Base-by-base conservation (phyloP, 2,888 invertebrate species). In the Agonopterix heracliana region DNA sequence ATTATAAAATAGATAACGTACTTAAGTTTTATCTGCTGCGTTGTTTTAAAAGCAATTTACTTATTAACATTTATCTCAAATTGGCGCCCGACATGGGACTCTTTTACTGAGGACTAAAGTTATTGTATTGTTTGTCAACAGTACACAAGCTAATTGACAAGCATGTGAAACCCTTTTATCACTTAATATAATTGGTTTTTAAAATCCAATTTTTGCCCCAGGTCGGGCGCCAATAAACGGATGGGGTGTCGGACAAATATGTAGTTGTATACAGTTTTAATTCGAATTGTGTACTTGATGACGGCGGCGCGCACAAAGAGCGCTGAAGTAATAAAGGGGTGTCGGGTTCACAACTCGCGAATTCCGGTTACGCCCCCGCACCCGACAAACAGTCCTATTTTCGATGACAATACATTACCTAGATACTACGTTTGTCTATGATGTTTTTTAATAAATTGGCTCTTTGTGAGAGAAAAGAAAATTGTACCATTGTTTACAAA, bases 241-340 rank as follows among this genome's bases (percentile, higher is more conserved):
- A 64, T 60, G 64, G 66, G 59, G 68, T 67, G 68, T 62, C 67
- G 77, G 79, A 77, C 26, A 26, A 26, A 2, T 26, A 75, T 68
- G 63, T 57, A 67, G 66, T 66, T 68, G 68, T 72, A 66, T 74
- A 66, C 73, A 78, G 77, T 77, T 83, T 85, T 82, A 82, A 83
- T 82, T 81, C 71, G 68, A 71, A 70, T 64, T 77, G 76, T 76
- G 75, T 77, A 81, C 69, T 76, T 71, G 75, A 78, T 79, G 78
- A 79, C 75, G 74, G 71, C 71, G 26, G 61, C 59, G 60, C 56
- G 59, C 68, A 78, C 80, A 83, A 83, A 82, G 83, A 74, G 79
- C 74, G 75, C 77, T 77, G 71, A 75, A 78, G 81, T 81, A 81
- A 82, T 85, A 81, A 83, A 82, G 78, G 84, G 84, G 83, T 78